These are phyloP conservation scores for Kryptolebias marmoratus DNA, from an alignment of 2,113 vertebrate species.

Conservation along the genomic window DNA sequence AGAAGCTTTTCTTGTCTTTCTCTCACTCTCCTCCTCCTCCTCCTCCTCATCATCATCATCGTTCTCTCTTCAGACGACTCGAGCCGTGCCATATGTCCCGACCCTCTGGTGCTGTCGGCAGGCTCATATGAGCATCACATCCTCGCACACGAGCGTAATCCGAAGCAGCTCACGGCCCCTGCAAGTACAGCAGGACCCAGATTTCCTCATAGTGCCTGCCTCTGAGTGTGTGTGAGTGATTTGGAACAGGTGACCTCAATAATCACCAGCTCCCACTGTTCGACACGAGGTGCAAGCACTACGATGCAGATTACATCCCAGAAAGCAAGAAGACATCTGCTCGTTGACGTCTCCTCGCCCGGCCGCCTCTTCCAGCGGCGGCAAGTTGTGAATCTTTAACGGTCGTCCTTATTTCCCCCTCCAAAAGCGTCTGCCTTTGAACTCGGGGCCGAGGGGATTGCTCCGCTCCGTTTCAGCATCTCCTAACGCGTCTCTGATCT, in stretches of 20 bases:
- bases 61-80: not conserved
- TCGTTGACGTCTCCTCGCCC: slow-evolving; percentile 17
- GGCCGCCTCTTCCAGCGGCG: slow-evolving; percentile 46
- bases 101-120: slow-evolving; percentile 13
- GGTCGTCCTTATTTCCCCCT: slow-evolving; percentile 64
- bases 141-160: slow-evolving; percentile 15
- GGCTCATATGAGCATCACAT: slow-evolving; percentile 1
- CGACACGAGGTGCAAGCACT: slow-evolving; percentile 38
- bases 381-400: slow-evolving; percentile 67
- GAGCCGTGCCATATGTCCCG: slow-evolving; percentile 26
- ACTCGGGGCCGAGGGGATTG: slow-evolving; percentile 70
- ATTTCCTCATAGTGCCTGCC: not conserved
- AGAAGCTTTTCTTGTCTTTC: not conserved
- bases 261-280: slow-evolving; percentile 44
- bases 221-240: slow-evolving; percentile 4
- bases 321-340: slow-evolving; percentile 19
- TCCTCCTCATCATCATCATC: not conserved
- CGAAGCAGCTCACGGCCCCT: slow-evolving; percentile 21
- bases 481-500: slow-evolving; percentile 76
- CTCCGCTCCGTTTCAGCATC: slow-evolving; percentile 57
- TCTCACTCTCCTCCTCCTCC: not conserved
- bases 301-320: slow-evolving; percentile 11
- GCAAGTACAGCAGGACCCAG: slow-evolving; percentile 8
- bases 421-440: slow-evolving; percentile 64
- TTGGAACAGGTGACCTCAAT: slow-evolving; percentile 60